Evolutionary conservation across 2,113 vertebrate genomes (phyloP), one percentile per base, ranked within the genome.

Genomic region (Oxyura jamaicensis): DNA sequence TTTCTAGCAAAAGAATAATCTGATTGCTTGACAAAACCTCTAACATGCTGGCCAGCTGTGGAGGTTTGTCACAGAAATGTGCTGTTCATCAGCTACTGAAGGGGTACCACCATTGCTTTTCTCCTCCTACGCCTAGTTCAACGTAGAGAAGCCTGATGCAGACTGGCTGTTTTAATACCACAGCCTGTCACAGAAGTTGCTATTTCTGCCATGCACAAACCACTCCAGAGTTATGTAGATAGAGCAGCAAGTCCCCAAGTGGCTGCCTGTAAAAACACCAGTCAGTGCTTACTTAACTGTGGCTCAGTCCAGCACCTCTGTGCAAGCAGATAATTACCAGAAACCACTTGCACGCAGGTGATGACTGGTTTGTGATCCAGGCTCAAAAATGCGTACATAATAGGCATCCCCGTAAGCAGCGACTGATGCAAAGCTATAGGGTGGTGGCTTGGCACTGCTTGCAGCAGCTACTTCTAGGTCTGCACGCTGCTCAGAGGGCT

Each of bases 161-260:
- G 72, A 22, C 25, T 31, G 58, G 19, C 36, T 28, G 2, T 31
- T 31, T 74, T 71, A 65, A 78, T 41, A 39, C 4, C 33, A 12
- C 73, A 60, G 69, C 46, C 44, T 71, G 0, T 39, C 20, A 22
- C 50, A 65, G 25, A 18, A 74, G n/a, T 19, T 0, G 0, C 36
- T 53, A 3, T 60, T 75, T 66, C n/a, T 84, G 62, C 62, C 31
- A 7, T 21, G 35, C 33, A 8, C 23, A 41, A 63, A 39, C 42
- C 10, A 5, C 35, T 48, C 33, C 35, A 12, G 41, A 12, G 17
- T 11, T 11, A 6, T 3, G 17, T 17, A 31, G 48, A n/a, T 12
- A n/a, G 31, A 83, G 62, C 25, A 10, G 55, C 1, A 2, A 23
- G 35, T 67, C 66, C 60, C 20, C 3, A 10, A 11, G 59, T 13